Evolutionary conservation across 2,113 vertebrate species (phyloP).

Genomic region (Vicugna pacos): DNA sequence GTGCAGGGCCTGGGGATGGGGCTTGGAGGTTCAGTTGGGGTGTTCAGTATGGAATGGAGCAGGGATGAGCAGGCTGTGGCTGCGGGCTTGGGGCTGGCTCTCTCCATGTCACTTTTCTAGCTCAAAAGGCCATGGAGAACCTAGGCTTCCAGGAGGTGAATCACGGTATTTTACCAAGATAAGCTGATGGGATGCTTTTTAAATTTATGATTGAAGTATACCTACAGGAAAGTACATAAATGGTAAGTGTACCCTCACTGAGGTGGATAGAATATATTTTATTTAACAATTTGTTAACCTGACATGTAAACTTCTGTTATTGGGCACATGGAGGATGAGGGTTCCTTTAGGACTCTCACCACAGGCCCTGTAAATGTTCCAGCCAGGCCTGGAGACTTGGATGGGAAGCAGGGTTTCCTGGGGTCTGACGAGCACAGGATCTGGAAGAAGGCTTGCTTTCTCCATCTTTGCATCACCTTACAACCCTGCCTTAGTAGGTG

Average conservation of each 20-base stretch:
- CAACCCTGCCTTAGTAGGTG: rapidly evolving
- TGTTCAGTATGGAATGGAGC: neutral
- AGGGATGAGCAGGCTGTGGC: neutral
- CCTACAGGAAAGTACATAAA: too few species aligned
- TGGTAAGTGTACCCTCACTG: neutral
- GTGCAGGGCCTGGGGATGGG: neutral
- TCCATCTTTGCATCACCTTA: rapidly evolving
- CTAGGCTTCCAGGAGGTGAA: neutral
- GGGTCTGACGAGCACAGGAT: neutral
- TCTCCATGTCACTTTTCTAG: neutral
- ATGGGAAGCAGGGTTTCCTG: rapidly evolving
- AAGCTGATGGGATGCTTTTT: neutral
- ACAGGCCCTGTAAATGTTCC: neutral
- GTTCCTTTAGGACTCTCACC: neutral
- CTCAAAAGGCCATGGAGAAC: neutral
- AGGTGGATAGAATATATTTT: neutral
- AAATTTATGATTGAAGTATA: neutral
- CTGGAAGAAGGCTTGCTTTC: neutral
- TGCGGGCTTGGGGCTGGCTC: neutral
- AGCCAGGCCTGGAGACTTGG: neutral
- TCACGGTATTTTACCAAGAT: neutral
- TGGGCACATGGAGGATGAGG: rapidly evolving
- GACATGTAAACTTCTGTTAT: neutral
- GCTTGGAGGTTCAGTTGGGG: neutral
- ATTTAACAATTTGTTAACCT: neutral